phyloP scores from a whole-genome alignment of 2,888 invertebrate species.

The Odontocolon sp. region DNA sequence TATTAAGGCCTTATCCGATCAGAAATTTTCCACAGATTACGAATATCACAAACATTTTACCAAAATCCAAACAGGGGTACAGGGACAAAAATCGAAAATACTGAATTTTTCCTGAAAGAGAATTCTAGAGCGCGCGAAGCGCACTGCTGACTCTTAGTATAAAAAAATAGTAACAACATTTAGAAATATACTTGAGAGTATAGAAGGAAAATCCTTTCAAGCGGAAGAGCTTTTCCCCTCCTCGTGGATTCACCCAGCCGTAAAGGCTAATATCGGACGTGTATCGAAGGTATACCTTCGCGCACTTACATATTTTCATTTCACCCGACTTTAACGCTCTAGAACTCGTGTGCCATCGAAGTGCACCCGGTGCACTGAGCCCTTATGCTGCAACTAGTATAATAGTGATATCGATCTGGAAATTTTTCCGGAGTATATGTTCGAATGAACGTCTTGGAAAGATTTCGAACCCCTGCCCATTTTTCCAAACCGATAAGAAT shows the following conservation, averaged over 20 bases:
- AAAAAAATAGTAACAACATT: background rate
- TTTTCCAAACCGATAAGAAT: no score
- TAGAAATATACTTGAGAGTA: background rate
- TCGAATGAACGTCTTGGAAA: background rate
- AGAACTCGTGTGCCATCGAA: background rate
- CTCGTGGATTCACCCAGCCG: constrained; percentile 12
- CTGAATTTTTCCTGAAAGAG: background rate
- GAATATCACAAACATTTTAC: no score
- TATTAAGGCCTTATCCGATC: no score
- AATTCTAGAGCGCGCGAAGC: no score
- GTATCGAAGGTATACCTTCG: constrained; percentile 19
- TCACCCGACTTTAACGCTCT: constrained; percentile 31
- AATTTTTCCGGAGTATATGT: background rate
- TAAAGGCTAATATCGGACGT: constrained; percentile 42
- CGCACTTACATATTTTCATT: constrained; percentile 43
- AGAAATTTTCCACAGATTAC: no score
- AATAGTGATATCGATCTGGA: background rate
- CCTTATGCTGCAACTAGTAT: background rate
- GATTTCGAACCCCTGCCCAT: no score
- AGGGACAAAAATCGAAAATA: no score
- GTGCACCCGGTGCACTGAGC: background rate
- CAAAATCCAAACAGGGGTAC: no score
- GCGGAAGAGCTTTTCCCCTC: background rate
- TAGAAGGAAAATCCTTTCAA: background rate
- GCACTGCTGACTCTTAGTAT: no score